Conservation (phyloP, 2,113 vertebrate species). For the Xiphophorus hellerii region DNA sequence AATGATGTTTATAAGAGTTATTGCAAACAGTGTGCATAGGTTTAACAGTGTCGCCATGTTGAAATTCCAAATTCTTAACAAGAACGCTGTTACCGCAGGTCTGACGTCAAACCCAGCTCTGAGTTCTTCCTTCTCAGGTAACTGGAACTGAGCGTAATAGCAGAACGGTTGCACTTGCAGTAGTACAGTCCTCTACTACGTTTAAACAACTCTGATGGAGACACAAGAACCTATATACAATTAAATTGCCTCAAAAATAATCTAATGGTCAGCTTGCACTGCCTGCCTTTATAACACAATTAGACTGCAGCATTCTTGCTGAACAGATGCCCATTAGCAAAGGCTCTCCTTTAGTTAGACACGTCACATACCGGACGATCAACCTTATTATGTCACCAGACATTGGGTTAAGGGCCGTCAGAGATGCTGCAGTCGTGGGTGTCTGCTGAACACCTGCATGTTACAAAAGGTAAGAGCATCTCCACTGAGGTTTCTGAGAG, state of each 20-base stretch:
- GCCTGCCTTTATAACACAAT: slow-evolving; percentile 54
- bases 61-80: too few species aligned
- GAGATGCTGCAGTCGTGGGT: slow-evolving; percentile 40
- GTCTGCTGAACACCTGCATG: slow-evolving; percentile 63
- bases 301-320: slow-evolving; percentile 41
- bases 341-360: slow-evolving; percentile 41
- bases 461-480: slow-evolving; percentile 20
- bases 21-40: too few species aligned
- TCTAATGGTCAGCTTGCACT: slow-evolving; percentile 57
- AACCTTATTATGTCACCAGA: slow-evolving; percentile 73
- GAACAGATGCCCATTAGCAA: slow-evolving; percentile 46
- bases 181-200: slow-evolving; percentile 28
- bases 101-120: too few species aligned
- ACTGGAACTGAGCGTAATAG: not conserved
- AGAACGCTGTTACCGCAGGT: too few species aligned
- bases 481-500: slow-evolving; percentile 26
- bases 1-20: too few species aligned
- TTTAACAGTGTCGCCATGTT: too few species aligned
- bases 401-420: slow-evolving; percentile 67
- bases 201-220: slow-evolving; percentile 50
- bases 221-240: slow-evolving; percentile 52
- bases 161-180: slow-evolving; percentile 21
- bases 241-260: slow-evolving; percentile 56
- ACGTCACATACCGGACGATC: slow-evolving; percentile 55
- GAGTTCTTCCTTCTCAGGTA: too few species aligned